These are phyloP conservation scores for Macrobrachium nipponense DNA, from an alignment of 1,140 invertebrate species.

Conservation along the genomic window DNA sequence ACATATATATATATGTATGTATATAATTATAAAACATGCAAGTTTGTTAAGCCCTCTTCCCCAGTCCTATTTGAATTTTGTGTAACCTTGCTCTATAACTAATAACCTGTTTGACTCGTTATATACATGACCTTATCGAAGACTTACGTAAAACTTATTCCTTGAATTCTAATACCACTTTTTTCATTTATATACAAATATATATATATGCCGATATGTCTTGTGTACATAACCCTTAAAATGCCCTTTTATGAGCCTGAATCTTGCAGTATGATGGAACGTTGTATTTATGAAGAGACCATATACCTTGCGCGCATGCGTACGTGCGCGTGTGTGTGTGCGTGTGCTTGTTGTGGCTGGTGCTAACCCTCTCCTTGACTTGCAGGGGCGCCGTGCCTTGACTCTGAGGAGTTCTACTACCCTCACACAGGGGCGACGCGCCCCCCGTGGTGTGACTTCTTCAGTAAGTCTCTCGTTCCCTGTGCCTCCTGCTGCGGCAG, in stretches of 20 bases:
- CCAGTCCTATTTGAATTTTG: too few species aligned
- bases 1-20: too few species aligned
- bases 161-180: too few species aligned
- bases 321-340: slow-evolving; percentile 15
- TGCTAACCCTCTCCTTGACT: slow-evolving; percentile 59
- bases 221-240: too few species aligned
- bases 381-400: slow-evolving; percentile 63
- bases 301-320: slow-evolving; percentile 17
- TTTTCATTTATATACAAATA: too few species aligned
- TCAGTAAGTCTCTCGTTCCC: slow-evolving; percentile 58
- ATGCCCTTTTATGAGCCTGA: not conserved
- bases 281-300: slow-evolving; percentile 10
- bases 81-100: not conserved
- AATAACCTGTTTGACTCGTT: too few species aligned
- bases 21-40: too few species aligned
- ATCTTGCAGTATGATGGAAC: not conserved
- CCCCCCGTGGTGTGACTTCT: slow-evolving; percentile 63
- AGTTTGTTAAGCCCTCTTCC: too few species aligned
- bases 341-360: slow-evolving; percentile 15
- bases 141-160: too few species aligned
- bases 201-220: too few species aligned
- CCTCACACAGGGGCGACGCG: slow-evolving; percentile 63
- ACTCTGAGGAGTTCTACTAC: slow-evolving; percentile 64
- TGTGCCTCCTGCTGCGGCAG: slow-evolving; percentile 17
- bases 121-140: too few species aligned